phyloP scores from a whole-genome alignment of 35 echinoderm and acorn worm genomes.

The Heliocidaris tuberculata region DNA sequence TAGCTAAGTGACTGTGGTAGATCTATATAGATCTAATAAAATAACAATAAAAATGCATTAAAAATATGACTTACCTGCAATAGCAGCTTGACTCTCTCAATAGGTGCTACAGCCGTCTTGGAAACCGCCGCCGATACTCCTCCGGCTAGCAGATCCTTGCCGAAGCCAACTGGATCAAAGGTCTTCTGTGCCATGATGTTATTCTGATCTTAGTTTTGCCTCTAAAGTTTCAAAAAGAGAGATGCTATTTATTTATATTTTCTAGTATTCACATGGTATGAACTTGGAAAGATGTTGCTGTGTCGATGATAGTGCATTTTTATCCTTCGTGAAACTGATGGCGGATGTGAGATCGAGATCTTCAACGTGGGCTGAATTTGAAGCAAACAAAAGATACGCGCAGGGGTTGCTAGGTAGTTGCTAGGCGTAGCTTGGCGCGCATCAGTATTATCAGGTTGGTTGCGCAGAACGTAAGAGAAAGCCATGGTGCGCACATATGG shows the following conservation, averaged over 20 bases:
- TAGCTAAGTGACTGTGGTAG: too few relatives aligned
- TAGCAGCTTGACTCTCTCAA: conserved; percentile 81
- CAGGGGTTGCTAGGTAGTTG: background rate
- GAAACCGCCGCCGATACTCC: conserved; percentile 87
- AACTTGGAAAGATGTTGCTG: background rate
- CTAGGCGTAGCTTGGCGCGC: background rate
- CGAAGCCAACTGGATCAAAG: conserved; percentile 62
- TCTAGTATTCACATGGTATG: background rate
- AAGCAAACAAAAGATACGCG: background rate
- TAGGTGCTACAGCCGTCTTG: conserved; percentile 91
- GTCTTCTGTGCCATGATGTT: conserved; percentile 57
- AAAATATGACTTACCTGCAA: conserved; percentile 13
- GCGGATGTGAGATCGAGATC: too few relatives aligned
- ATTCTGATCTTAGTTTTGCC: background rate
- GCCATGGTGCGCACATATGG: background rate
- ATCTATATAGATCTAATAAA: too few relatives aligned
- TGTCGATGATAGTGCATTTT: too few relatives aligned
- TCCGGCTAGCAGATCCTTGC: conserved; percentile 81
- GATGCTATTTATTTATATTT: background rate
- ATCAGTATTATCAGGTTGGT: background rate
- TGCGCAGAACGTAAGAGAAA: background rate
- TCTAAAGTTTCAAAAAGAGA: background rate
- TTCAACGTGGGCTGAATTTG: too few relatives aligned
- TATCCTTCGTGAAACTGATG: too few relatives aligned
- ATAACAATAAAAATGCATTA: background rate